Conservation (phyloP, 2,797 vertebrate genomes). For the Oreonectes daqikongensis region DNA sequence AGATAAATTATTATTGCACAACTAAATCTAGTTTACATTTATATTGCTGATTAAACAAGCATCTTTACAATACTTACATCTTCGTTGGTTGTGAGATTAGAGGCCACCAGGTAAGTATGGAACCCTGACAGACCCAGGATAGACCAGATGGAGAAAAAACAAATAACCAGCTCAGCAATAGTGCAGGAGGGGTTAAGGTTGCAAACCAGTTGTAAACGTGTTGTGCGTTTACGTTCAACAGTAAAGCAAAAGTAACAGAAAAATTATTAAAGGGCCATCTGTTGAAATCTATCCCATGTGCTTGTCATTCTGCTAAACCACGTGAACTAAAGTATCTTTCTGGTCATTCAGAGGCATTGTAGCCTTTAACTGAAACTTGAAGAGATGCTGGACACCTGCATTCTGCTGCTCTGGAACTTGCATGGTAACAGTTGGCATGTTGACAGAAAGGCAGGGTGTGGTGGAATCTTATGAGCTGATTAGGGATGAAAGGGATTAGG, state of each 20-base stretch:
- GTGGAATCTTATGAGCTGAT: slow-evolving; percentile 62
- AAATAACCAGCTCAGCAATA: slow-evolving; percentile 92
- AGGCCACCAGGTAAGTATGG: slow-evolving; percentile 97
- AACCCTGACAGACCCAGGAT: slow-evolving; percentile 98
- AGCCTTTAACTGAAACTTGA: not conserved
- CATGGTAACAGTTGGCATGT: slow-evolving; percentile 34
- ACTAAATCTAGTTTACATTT: not conserved
- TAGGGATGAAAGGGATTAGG: slow-evolving; percentile 59
- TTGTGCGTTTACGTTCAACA: not conserved
- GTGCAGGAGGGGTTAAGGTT: slow-evolving; percentile 83
- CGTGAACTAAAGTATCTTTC: not conserved
- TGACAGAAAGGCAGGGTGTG: slow-evolving; percentile 18
- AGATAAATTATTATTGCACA: not conserved
- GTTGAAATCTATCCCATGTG: not conserved
- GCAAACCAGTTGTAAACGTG: not conserved
- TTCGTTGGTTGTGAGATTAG: slow-evolving; percentile 96
- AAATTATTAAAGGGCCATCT: not conserved
- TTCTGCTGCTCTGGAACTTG: too few relatives aligned
- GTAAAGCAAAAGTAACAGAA: too few relatives aligned
- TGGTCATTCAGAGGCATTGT: not conserved
- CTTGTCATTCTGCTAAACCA: not conserved
- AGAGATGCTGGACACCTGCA: not conserved
- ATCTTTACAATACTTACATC: slow-evolving; percentile 81
- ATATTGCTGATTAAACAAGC: not conserved
- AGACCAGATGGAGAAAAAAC: slow-evolving; percentile 98